Conservation (phyloP, 2,113 vertebrate genomes). For the Origma solitaria region DNA sequence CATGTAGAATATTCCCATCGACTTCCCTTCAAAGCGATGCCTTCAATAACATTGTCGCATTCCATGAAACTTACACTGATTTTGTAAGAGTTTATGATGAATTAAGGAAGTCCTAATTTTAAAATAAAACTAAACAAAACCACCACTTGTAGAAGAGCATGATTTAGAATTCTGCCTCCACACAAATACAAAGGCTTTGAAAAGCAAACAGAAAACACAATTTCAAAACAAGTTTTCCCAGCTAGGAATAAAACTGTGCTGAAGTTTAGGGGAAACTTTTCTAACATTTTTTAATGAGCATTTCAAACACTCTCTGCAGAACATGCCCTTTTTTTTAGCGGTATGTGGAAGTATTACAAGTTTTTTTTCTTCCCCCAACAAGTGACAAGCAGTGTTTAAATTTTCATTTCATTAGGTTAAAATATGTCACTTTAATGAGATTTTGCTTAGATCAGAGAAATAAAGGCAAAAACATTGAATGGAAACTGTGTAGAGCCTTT, state of each 20-base stretch:
- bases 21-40: background rate
- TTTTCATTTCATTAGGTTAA: constrained; percentile 37
- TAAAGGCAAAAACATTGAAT: background rate
- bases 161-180: background rate
- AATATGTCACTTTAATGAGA: background rate
- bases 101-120: background rate
- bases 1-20: background rate
- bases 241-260: background rate
- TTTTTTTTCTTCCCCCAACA: background rate
- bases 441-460: background rate
- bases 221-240: background rate
- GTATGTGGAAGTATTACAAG: background rate
- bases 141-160: background rate
- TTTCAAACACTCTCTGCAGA: background rate
- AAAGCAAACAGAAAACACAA: background rate
- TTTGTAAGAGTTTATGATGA: background rate
- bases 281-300: background rate
- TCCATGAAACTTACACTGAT: background rate
- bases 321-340: background rate
- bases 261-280: background rate
- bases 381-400: background rate
- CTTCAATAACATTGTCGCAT: background rate
- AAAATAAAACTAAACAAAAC: background rate
- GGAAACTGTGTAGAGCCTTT: background rate
- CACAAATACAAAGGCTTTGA: background rate